These are phyloP conservation scores for Myopa tessellatipennis DNA, from an alignment of 2,888 invertebrate species.

Conservation along the genomic window DNA sequence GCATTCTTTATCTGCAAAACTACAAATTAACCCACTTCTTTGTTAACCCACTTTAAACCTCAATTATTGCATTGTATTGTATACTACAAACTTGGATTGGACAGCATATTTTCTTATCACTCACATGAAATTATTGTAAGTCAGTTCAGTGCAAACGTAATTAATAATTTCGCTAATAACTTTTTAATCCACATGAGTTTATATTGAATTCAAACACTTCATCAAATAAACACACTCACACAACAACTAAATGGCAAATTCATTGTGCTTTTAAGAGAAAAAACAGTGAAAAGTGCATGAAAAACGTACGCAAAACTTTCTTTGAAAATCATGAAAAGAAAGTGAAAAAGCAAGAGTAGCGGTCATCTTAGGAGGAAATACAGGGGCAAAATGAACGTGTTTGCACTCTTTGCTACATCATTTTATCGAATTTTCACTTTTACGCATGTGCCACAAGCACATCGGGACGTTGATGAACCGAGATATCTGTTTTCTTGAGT, in stretches of 20 bases:
- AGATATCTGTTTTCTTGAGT: neutral
- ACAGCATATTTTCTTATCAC: too few relatives aligned
- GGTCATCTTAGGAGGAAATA: neutral
- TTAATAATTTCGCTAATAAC: too few relatives aligned
- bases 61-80: too few relatives aligned
- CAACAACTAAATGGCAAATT: neutral
- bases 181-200: neutral
- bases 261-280: neutral
- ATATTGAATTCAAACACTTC: neutral
- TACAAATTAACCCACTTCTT: too few relatives aligned
- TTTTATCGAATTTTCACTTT: conserved; percentile 10
- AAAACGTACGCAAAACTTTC: neutral
- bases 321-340: neutral
- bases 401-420: conserved; percentile 4
- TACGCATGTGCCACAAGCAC: neutral
- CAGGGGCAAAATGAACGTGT: neutral
- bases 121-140: too few relatives aligned
- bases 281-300: neutral
- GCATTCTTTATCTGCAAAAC: too few relatives aligned
- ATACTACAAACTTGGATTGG: too few relatives aligned
- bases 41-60: too few relatives aligned
- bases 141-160: too few relatives aligned
- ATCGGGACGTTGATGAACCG: neutral
- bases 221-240: conserved; percentile 10
- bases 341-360: neutral